Conservation (phyloP, 2,797 vertebrate species). For the Vipera ursinii region DNA sequence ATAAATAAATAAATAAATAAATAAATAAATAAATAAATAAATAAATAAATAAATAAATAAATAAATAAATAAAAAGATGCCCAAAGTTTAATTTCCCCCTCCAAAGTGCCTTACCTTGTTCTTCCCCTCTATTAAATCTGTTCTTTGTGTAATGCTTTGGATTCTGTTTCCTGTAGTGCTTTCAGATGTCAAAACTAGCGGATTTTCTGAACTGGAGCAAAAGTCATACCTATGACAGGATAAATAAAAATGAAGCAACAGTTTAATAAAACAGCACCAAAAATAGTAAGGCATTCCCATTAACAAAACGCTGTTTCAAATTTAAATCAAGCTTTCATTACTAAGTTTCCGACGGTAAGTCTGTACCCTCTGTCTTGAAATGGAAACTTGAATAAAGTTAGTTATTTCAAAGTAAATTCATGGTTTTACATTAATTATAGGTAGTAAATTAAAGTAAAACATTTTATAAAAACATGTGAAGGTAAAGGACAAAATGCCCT, state of each 20-base stretch:
- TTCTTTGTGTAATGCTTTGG: conserved; percentile 83
- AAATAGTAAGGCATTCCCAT: conserved; percentile 17
- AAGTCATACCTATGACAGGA: conserved; percentile 66
- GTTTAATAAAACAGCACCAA: neutral
- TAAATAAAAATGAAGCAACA: conserved; percentile 39
- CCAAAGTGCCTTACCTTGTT: conserved; percentile 81
- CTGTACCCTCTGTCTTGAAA: neutral
- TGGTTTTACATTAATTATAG: neutral
- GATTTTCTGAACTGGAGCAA: conserved; percentile 71
- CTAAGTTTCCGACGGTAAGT: neutral
- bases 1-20: too few relatives aligned
- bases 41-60: too few relatives aligned
- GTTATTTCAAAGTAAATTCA: neutral
- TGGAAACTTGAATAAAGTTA: neutral
- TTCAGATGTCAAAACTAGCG: conserved; percentile 72
- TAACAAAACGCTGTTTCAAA: neutral
- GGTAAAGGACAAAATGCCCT: neutral
- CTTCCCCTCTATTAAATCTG: conserved; percentile 86
- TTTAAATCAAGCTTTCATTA: neutral
- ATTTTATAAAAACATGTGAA: neutral
- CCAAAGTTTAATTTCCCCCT: conserved; percentile 1
- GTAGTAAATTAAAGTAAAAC: neutral
- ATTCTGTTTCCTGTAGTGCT: conserved; percentile 83
- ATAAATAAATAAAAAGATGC: neutral
- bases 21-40: too few relatives aligned